These are phyloP conservation scores for Daphoenositta chrysoptera DNA, from an alignment of 2,113 vertebrate species.

Conservation along the genomic window DNA sequence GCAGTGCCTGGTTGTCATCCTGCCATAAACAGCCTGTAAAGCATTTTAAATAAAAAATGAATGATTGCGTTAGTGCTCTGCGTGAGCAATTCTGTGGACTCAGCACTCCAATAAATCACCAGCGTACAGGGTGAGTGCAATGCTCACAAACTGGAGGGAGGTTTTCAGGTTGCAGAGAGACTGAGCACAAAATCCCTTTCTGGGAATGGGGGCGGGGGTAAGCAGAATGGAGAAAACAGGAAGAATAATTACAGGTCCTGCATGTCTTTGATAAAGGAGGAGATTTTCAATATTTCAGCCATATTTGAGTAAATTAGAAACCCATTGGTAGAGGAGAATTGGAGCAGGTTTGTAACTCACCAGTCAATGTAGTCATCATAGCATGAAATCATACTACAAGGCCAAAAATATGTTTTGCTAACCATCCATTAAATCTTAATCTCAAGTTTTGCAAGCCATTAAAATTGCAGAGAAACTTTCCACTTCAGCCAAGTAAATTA, in stretches of 20 bases:
- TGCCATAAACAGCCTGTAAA: not conserved
- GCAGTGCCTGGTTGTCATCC: not conserved
- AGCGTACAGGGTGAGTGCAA: not conserved
- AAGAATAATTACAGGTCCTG: constrained; percentile 52
- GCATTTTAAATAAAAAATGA: constrained; percentile 42
- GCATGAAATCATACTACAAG: constrained; percentile 60
- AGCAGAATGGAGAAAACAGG: not conserved
- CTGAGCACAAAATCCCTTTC: not conserved
- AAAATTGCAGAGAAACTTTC: constrained; percentile 57
- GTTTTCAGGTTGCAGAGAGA: not conserved
- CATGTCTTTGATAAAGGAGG: constrained; percentile 45
- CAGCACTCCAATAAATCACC: constrained; percentile 46
- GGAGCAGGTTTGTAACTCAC: constrained; percentile 38
- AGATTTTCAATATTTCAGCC: constrained; percentile 55
- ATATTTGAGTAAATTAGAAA: constrained; percentile 60
- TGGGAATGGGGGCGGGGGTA: not conserved
- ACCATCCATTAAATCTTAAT: constrained; percentile 67
- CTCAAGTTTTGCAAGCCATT: constrained; percentile 57
- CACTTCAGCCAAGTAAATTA: constrained; percentile 18
- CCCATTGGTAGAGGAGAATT: constrained; percentile 25
- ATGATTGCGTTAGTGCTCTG: not conserved
- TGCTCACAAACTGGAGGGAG: not conserved
- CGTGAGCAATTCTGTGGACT: not conserved
- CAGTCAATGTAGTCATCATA: constrained; percentile 49
- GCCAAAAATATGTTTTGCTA: constrained; percentile 58